A percentile compares a stretch with the other conserved stretches of the same genome.
These are phyloP conservation scores for Nasonia longicornis DNA, from an alignment of 1,140 invertebrate genomes.

Conservation along the genomic window DNA sequence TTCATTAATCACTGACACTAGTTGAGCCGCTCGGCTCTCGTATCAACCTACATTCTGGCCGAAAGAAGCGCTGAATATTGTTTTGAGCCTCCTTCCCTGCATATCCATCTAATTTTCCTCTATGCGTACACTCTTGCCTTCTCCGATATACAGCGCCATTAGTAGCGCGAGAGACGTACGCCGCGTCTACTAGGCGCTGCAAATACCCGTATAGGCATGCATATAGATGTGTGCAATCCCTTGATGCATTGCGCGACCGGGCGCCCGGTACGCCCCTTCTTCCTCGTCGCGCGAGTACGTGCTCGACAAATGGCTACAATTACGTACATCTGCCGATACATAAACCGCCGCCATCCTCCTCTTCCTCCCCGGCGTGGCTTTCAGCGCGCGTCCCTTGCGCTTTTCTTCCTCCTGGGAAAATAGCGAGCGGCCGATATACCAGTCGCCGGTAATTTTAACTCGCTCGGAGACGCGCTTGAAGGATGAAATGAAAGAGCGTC, in stretches of 20 bases:
- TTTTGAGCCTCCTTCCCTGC: not conserved
- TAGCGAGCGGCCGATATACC: not conserved
- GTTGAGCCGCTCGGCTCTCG: not conserved
- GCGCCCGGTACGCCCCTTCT: constrained; percentile 54
- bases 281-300: constrained; percentile 43
- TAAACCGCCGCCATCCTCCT: constrained; percentile 43
- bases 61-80: constrained; percentile 19
- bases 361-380: not conserved
- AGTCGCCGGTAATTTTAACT: constrained; percentile 42
- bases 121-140: constrained; percentile 45
- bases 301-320: constrained; percentile 63
- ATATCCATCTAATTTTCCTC: not conserved
- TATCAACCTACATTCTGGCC: constrained; percentile 40
- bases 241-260: constrained; percentile 63
- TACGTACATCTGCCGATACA: constrained; percentile 62
- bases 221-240: constrained; percentile 53
- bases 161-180: constrained; percentile 56
- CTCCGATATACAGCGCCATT: constrained; percentile 52
- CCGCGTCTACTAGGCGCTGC: constrained; percentile 28
- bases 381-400: not conserved
- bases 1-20: constrained; percentile 45
- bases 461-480: not conserved
- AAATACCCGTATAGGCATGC: not conserved
- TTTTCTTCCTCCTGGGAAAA: constrained; percentile 37
- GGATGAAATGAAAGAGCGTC: constrained; percentile 26